Evolutionary conservation across 2,888 invertebrate genomes (phyloP).

Genomic region (Pseudanteris insignis): DNA sequence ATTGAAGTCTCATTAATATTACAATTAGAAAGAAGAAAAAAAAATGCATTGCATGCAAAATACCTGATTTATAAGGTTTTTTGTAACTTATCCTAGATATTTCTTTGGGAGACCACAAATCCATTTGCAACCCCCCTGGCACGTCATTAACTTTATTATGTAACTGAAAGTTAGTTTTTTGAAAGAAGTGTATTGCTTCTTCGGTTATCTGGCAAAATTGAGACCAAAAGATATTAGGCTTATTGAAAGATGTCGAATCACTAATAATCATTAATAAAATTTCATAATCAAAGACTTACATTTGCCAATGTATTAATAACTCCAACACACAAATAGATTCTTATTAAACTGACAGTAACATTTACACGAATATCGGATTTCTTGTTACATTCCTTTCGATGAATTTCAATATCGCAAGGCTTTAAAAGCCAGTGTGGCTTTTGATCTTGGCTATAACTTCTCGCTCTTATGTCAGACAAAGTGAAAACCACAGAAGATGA

Average conservation of each 20-base stretch:
- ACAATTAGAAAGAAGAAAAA: no score
- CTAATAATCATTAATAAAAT: no score
- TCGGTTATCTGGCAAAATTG: slow-evolving; percentile 71
- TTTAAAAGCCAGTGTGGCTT: slow-evolving; percentile 71
- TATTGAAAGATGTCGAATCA: no score
- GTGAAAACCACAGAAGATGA: slow-evolving; percentile 73
- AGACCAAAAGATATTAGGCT: no score
- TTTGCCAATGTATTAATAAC: slow-evolving; percentile 77
- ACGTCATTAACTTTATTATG: slow-evolving; percentile 44
- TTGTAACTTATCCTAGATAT: slow-evolving; percentile 65
- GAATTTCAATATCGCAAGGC: slow-evolving; percentile 78
- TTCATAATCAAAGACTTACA: slow-evolving; percentile 65
- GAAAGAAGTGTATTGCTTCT: slow-evolving; percentile 68
- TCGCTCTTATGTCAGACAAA: slow-evolving; percentile 72
- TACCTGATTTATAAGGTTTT: slow-evolving; percentile 47
- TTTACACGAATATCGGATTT: slow-evolving; percentile 76
- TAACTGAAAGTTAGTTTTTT: slow-evolving; percentile 65
- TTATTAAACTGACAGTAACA: slow-evolving; percentile 74
- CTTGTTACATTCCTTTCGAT: slow-evolving; percentile 71
- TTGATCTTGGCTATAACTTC: slow-evolving; percentile 72
- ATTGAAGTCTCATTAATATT: no score
- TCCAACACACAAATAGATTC: slow-evolving; percentile 77
- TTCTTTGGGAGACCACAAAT: slow-evolving; percentile 79
- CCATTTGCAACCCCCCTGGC: slow-evolving; percentile 67
- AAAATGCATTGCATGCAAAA: slow-evolving; percentile 2